Evolutionary conservation across 2,888 invertebrate species (phyloP).

Genomic region (Dryococelus australis): DNA sequence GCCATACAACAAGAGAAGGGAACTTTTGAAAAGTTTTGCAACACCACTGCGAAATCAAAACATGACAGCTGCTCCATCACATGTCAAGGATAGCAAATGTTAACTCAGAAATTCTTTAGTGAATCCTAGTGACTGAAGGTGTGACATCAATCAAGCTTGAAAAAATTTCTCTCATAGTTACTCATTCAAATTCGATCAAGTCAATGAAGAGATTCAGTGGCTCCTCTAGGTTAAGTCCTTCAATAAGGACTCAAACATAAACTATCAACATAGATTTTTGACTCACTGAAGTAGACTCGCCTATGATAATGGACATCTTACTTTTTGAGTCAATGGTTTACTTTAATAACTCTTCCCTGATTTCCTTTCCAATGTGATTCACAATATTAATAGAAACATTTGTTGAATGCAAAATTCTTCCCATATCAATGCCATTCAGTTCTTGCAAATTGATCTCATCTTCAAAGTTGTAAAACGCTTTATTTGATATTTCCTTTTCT

Average conservation of each 20-base stretch:
- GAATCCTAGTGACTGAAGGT: neutral
- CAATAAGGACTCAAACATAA: constrained; percentile 17
- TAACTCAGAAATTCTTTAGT: constrained; percentile 16
- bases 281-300: neutral
- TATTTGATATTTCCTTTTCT: neutral
- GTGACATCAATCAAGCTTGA: constrained; percentile 18
- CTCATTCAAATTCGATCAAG: neutral
- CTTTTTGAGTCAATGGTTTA: neutral
- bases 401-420: too few relatives aligned
- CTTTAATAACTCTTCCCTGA: neutral
- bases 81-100: neutral
- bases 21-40: neutral
- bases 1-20: neutral
- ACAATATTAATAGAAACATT: neutral
- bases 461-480: too few relatives aligned
- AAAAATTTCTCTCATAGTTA: neutral
- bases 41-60: neutral
- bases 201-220: neutral
- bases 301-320: neutral
- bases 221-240: neutral
- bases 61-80: neutral
- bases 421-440: too few relatives aligned
- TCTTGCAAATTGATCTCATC: too few relatives aligned
- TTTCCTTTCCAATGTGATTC: neutral
- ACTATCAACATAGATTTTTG: too few relatives aligned